Percentiles rank a stretch among this genome's conserved stretches.
Conservation (phyloP, 2,888 invertebrate species). For the Uropetala carovei region DNA sequence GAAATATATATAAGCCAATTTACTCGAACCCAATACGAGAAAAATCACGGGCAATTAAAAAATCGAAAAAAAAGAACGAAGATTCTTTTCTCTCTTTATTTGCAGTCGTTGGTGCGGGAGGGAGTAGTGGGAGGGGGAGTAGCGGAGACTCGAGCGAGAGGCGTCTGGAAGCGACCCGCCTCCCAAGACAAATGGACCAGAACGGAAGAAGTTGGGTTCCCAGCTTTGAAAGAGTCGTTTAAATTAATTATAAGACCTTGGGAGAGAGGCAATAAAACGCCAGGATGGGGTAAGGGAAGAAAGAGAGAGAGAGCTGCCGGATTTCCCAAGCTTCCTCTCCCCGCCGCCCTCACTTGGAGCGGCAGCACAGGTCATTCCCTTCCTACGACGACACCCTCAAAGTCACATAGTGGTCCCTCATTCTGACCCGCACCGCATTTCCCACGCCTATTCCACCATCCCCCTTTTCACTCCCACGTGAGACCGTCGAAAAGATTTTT, state of each 20-base stretch:
- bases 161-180: conserved; percentile 28
- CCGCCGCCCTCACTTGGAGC: not conserved
- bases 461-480: too few relatives aligned
- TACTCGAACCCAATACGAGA: not conserved
- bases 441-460: not conserved
- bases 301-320: not conserved
- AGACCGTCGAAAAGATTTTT: not conserved
- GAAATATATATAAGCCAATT: too few relatives aligned
- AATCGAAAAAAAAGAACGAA: not conserved
- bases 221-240: conserved; percentile 61
- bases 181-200: conserved; percentile 43
- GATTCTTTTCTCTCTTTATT: not conserved
- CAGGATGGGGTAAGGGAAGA: not conserved
- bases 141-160: not conserved
- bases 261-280: conserved; percentile 44
- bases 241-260: conserved; percentile 50
- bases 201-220: conserved; percentile 40
- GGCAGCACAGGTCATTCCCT: conserved; percentile 5
- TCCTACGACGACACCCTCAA: not conserved
- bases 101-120: not conserved
- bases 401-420: not conserved
- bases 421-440: too few relatives aligned
- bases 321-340: not conserved
- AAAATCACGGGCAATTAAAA: conserved; percentile 55
- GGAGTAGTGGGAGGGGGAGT: not conserved